Evolutionary conservation across 2,888 invertebrate species (phyloP).

Genomic region (Dromius quadrimaculatus): DNA sequence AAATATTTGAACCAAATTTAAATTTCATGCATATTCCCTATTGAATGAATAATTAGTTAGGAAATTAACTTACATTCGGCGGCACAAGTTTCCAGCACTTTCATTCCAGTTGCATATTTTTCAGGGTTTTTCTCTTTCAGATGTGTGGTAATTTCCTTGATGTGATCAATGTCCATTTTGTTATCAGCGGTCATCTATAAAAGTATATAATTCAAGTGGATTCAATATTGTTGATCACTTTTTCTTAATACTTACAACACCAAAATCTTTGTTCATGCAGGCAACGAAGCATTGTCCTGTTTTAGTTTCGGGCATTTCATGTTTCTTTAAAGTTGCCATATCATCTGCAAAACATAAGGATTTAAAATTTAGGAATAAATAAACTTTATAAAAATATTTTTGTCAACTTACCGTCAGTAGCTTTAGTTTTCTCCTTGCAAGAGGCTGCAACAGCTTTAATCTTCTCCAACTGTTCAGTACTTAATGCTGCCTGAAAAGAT

Average conservation of each 20-base stretch:
- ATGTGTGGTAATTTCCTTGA: conserved; percentile 22
- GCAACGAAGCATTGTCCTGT: conserved; percentile 67
- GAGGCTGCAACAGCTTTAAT: conserved; percentile 56
- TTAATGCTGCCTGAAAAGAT: conserved; percentile 10
- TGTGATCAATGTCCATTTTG: conserved; percentile 61
- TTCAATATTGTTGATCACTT: too few relatives aligned
- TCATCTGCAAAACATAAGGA: conserved; percentile 55
- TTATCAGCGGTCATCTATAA: conserved; percentile 66
- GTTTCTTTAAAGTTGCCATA: conserved; percentile 59
- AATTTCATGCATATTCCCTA: too few relatives aligned
- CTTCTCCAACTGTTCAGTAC: conserved; percentile 55
- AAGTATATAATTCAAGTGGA: too few relatives aligned
- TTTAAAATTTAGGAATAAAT: background rate
- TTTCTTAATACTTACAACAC: conserved; percentile 64
- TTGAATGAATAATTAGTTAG: too few relatives aligned
- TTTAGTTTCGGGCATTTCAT: conserved; percentile 64
- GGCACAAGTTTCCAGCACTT: conserved; percentile 52
- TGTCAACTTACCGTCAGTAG: conserved; percentile 61
- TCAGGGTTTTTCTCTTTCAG: conserved; percentile 53
- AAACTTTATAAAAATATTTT: too few relatives aligned
- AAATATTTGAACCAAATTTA: too few relatives aligned
- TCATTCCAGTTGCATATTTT: conserved; percentile 52
- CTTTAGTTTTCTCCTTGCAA: conserved; percentile 62
- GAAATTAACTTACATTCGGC: conserved; percentile 55
- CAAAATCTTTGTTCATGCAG: conserved; percentile 67